Base-by-base conservation (phyloP, 2,113 vertebrate species). In the Narcine bancroftii region DNA sequence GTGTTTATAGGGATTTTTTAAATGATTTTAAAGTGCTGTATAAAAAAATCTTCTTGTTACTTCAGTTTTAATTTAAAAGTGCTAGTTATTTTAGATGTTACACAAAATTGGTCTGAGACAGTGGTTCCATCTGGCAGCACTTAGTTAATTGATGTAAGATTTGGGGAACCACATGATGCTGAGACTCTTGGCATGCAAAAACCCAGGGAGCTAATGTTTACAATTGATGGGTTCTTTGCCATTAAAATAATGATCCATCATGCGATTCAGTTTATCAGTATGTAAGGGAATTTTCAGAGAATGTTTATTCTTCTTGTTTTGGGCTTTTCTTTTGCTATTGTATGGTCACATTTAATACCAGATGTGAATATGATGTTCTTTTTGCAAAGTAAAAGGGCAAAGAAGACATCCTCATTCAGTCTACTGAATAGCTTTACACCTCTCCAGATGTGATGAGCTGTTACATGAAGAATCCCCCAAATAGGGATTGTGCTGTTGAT, bases 331-430 rank as follows among this genome's bases (percentile, higher is more conserved):
- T 69, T 91, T 39, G 21, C 87, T 91, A 21, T 42, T 65, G 85
- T 89, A 36, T 69, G 10, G 21, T 91, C 87, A 65, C 1, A 66
- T 69, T 91, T 66, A 26, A 42, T 2, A 91, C 10, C 39, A 91
- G 87, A 45, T 91, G 85, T 89, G n/a, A 42, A 50, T 53, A 89
- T 91, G 42, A 60, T 85, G 33, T 91, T 66, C 60, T 24, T 91
- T 89, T 91, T 91, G 87, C 56, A 66, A 91, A 91, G 63, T 69
- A 91, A 26, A 91, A 39, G 24, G 69, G 10, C 36, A 42, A 26
- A 69, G 63, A 91, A 24, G 45, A 45, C 4, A 45, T 89, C 36
- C 39, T 89, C 87, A 45, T 36, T 69, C n/a, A 36, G 85, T 19
- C 60, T 65, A 9, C 33, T 81, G 77, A 81, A 39, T 11, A 53